Evolutionary conservation across 2,113 vertebrate species (phyloP), one percentile per base, ranked within the genome.

Genomic region (Tragulus kanchil): DNA sequence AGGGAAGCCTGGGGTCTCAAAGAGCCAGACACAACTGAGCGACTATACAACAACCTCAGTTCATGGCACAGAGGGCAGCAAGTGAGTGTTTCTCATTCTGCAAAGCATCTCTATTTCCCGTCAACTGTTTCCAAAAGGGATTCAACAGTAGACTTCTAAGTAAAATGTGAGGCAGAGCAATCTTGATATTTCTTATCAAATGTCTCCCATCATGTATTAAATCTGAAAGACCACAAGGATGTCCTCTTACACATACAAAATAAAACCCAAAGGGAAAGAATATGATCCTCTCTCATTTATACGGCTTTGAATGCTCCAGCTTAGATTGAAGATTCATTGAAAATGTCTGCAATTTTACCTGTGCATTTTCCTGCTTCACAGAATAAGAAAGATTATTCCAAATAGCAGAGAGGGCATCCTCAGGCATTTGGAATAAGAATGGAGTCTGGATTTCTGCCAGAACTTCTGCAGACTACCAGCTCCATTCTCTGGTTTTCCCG

Each of bases 71-170:
- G 21, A n/a, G 67, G 42, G 65, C 45, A 73, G 23, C 86, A 28
- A 36, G 25, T 81, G 52, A 75, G 67, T 54, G 28, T 25, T 21
- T 31, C 45, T 42, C 28, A 54, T 28, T 81, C 89, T 71, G 54
- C 11, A 45, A 87, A 95, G 4, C 45, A 75, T 73, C 85, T 50
- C 67, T 73, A 45, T 42, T 84, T 90, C 48, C 21, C 25, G 25
- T 94, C 45, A 48, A 16, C 75, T 73, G 78, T 71, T 92, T 95
- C 81, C 77, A 73, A 96, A 92, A 78, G 45, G 4, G 6, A 85
- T 21, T 90, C 25, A 88, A 64, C n/a, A 58, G 26, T 19, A 92
- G 58, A 83, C 16, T 78, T 86, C 73, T 73, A 15, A 3, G 12
- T 75, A 52, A 91, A 75, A 36, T 36, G 9, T 28, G n/a, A 83